Evolutionary conservation across 2,888 invertebrate species (phyloP).

Genomic region (Conchocele bisecta): DNA sequence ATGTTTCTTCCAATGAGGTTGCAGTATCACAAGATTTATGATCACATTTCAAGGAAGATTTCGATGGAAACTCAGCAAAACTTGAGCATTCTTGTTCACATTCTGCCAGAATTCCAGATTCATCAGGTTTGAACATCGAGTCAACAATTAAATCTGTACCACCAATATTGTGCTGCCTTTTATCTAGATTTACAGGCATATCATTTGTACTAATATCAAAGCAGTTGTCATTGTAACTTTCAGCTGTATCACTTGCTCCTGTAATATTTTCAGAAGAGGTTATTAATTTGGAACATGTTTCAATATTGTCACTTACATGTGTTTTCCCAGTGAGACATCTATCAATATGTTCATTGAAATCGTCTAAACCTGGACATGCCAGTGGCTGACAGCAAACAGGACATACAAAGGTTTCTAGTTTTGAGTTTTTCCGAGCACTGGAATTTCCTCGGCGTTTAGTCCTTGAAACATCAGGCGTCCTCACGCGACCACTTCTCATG

Average conservation of each 20-base stretch:
- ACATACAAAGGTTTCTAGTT: slow-evolving; percentile 51
- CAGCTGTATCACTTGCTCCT: not conserved
- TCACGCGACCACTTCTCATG: slow-evolving; percentile 39
- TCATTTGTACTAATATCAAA: not conserved
- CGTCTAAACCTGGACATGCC: slow-evolving; percentile 54
- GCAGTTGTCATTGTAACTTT: not conserved
- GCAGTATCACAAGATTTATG: no score
- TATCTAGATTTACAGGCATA: no score
- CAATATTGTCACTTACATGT: not conserved
- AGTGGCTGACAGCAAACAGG: slow-evolving; percentile 66
- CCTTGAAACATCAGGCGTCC: slow-evolving; percentile 20
- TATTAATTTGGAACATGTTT: no score
- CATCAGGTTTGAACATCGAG: no score
- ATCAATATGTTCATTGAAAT: slow-evolving; percentile 73
- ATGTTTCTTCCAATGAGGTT: no score
- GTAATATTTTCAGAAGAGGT: no score
- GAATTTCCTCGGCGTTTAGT: slow-evolving; percentile 16
- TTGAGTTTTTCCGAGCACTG: not conserved
- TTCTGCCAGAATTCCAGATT: no score
- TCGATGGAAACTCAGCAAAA: no score
- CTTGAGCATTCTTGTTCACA: no score
- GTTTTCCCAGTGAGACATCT: slow-evolving; percentile 56
- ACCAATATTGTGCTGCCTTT: no score
- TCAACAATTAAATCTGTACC: no score
- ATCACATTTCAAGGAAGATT: no score